Conservation (phyloP, 2,888 invertebrate genomes). For the Schizotus pectinicornis region DNA sequence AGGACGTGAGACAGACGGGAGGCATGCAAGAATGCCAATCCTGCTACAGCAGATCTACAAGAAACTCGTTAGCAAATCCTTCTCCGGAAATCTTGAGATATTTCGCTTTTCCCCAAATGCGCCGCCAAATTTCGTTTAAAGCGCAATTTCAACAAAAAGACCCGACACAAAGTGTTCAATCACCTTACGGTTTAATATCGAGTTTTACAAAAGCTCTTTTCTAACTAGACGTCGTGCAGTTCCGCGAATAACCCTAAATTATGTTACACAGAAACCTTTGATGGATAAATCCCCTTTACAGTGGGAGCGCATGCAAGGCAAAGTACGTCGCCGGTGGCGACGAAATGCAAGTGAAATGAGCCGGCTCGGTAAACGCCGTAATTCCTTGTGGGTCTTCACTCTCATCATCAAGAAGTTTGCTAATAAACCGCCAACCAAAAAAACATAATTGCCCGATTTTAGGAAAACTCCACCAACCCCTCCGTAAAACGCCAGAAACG, state of each 20-base stretch:
- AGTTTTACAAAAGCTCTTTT: conserved; percentile 1
- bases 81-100: conserved; percentile 8
- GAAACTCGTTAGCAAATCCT: conserved; percentile 20
- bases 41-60: conserved; percentile 5
- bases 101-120: conserved; percentile 1
- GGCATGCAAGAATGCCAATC: conserved; percentile 5
- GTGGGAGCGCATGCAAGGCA: background rate
- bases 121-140: too few species aligned
- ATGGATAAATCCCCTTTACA: background rate
- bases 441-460: too few species aligned
- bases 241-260: conserved; percentile 4
- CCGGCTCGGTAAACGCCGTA: too few species aligned
- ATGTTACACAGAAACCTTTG: background rate
- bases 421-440: too few species aligned
- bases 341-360: too few species aligned
- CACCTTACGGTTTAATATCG: background rate
- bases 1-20: conserved; percentile 6
- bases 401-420: too few species aligned
- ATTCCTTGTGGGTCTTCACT: too few species aligned
- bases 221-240: conserved; percentile 4
- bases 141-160: too few species aligned
- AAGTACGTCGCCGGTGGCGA: too few species aligned
- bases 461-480: too few species aligned
- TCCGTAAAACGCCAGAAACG: too few species aligned
- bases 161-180: too few species aligned